Base-by-base conservation (phyloP, 2,113 vertebrate species). In the Thalassarche chlororhynchos region DNA sequence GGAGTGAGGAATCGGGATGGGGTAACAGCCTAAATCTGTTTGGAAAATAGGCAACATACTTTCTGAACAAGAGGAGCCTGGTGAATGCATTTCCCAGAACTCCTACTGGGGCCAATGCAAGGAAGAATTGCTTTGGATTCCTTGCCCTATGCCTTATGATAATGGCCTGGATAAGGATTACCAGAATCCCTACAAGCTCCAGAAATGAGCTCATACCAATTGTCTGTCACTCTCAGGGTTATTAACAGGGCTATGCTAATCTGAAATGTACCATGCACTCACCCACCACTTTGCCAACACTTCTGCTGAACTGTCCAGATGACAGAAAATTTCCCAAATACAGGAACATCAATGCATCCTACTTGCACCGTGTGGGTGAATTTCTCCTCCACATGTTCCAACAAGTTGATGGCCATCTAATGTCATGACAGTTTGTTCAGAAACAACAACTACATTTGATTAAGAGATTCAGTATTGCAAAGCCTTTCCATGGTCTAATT, bases 1-100 rank as follows among this genome's bases (percentile, higher is more conserved):
- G 34, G 79, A 95, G 78, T 0, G 0, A 93, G 93, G 84, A 76
- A 38, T 21, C 0, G 0, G 70, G 84, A 94, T 83, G 81, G 93
- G 58, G 19, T 89, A 96, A 91, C 71, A 74, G 90, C 36, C 93
- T 96, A 96, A 93, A 96, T 91, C 72, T 72, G 49, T 83, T 92
- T 95, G 84, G 87, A 94, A 97, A 93, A 90, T 49, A 90, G 66
- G 70, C 83, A 83, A 88, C 62, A 68, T 90, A 46, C 82, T 95
- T 95, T 81, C 72, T 86, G 46, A 92, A 90, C 72, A 87, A 91
- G 83, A 79, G 34, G 17, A 90, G 54, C 19, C 47, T 78, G 86
- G 57, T 51, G 51, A 88, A 70, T 0, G 0, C 52, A 51, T 89
- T 86, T 94, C 80, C 60, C 90, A 91, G 44, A 92, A 71, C 49